Conservation (phyloP, 2,797 vertebrate species). For the Catostomus latipinnis region DNA sequence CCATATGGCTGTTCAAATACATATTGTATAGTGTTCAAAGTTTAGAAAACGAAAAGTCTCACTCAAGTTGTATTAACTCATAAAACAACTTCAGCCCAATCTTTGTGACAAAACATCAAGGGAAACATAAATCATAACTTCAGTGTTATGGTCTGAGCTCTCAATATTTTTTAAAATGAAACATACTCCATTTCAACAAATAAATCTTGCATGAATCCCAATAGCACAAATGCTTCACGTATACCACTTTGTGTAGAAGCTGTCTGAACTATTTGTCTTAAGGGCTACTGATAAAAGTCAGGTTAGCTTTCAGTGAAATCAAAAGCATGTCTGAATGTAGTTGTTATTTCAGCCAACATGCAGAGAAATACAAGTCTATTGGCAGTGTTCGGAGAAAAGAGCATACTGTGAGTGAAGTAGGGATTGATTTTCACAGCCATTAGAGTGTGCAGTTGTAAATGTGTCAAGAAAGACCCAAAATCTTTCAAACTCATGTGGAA, state of each 20-base stretch:
- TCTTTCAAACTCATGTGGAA: constrained; percentile 13
- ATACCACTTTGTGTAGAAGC: constrained; percentile 36
- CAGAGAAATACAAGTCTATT: constrained; percentile 15
- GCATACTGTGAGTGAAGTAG: constrained; percentile 8
- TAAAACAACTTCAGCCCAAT: constrained; percentile 18
- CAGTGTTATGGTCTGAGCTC: constrained; percentile 16
- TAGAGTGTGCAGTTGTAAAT: constrained; percentile 48
- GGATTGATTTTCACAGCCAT: constrained; percentile 51
- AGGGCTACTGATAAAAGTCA: constrained; percentile 33
- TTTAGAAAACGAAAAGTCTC: background rate
- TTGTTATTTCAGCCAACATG: constrained; percentile 35
- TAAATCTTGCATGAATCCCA: constrained; percentile 43
- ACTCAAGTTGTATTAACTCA: constrained; percentile 15
- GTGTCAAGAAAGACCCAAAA: constrained; percentile 29
- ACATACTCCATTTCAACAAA: constrained; percentile 9
- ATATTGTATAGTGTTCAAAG: background rate
- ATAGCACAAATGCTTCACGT: constrained; percentile 36
- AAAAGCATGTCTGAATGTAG: constrained; percentile 41
- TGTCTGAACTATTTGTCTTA: constrained; percentile 37
- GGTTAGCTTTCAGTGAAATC: constrained; percentile 37
- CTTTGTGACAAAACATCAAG: constrained; percentile 37
- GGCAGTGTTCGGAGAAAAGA: constrained; percentile 16
- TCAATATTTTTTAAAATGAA: constrained; percentile 25
- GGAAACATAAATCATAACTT: constrained; percentile 41
- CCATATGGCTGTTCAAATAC: background rate